A percentile compares a stretch with the other conserved stretches of the same genome.
Conservation (phyloP, 2,888 invertebrate species). For the Sepiola atlantica region DNA sequence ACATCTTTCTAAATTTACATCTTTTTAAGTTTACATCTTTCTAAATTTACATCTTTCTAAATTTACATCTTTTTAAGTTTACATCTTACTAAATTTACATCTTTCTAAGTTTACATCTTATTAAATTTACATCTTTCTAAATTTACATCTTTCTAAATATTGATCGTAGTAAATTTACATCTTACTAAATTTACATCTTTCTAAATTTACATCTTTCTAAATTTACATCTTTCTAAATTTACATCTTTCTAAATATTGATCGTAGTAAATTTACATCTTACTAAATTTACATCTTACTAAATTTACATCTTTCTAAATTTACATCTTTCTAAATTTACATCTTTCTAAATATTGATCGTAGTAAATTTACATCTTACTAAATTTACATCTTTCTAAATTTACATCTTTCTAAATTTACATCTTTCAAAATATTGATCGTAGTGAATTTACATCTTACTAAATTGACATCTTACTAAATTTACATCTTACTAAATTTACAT, state of each 20-base stretch:
- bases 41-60: slow-evolving; percentile 73
- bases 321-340: slow-evolving; percentile 65
- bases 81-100: slow-evolving; percentile 64
- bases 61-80: slow-evolving; percentile 64
- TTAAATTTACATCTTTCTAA: slow-evolving; percentile 73
- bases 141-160: slow-evolving; percentile 35
- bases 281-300: slow-evolving; percentile 72
- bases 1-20: slow-evolving; percentile 65
- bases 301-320: slow-evolving; percentile 64
- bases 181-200: too few species aligned
- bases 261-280: slow-evolving; percentile 73
- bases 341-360: too few species aligned
- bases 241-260: too few species aligned
- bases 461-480: slow-evolving; percentile 63
- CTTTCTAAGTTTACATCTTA: slow-evolving; percentile 64
- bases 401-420: slow-evolving; percentile 65
- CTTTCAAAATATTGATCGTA: too few species aligned
- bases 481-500: slow-evolving; percentile 64
- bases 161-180: slow-evolving; percentile 75
- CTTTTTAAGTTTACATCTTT: too few species aligned
- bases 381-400: too few species aligned
- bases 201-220: slow-evolving; percentile 73
- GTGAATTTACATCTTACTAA: slow-evolving; percentile 75
- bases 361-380: slow-evolving; percentile 74
- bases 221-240: slow-evolving; percentile 64